Conservation (phyloP, 2,888 invertebrate species). For the Graphium colonna region DNA sequence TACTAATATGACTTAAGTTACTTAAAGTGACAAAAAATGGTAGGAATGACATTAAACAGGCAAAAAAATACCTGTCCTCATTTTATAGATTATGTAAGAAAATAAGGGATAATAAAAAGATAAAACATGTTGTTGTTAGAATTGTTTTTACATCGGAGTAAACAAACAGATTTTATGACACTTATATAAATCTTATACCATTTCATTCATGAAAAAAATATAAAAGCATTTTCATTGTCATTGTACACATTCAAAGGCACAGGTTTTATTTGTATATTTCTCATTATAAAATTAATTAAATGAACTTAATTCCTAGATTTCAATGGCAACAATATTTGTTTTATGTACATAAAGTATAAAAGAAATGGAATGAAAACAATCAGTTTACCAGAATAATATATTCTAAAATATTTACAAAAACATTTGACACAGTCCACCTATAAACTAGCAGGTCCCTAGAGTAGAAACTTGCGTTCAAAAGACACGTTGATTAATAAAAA, state of each 20-base stretch:
- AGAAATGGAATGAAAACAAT: constrained; percentile 21
- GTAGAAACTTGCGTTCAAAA: constrained; percentile 51
- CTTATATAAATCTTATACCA: neutral
- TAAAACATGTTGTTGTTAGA: constrained; percentile 19
- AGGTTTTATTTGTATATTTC: constrained; percentile 1
- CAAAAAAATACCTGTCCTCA: too few relatives aligned
- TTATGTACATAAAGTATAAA: too few relatives aligned
- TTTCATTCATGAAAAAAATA: neutral
- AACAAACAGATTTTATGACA: neutral
- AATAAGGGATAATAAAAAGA: constrained; percentile 29
- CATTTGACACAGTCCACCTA: constrained; percentile 39
- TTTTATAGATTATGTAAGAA: constrained; percentile 2
- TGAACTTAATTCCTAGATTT: neutral
- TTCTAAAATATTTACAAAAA: constrained; percentile 62
- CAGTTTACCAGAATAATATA: constrained; percentile 64
- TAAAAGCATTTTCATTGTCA: neutral
- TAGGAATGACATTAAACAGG: too few relatives aligned
- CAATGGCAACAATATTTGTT: constrained; percentile 1
- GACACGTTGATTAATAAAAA: constrained; percentile 42
- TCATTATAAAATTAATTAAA: neutral
- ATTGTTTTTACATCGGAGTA: neutral
- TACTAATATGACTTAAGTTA: too few relatives aligned
- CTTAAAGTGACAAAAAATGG: too few relatives aligned
- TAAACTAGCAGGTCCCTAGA: constrained; percentile 68
- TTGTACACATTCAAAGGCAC: constrained; percentile 7